Evolutionary conservation across 2,888 invertebrate genomes (phyloP).

Genomic region (Corbicula japonica): DNA sequence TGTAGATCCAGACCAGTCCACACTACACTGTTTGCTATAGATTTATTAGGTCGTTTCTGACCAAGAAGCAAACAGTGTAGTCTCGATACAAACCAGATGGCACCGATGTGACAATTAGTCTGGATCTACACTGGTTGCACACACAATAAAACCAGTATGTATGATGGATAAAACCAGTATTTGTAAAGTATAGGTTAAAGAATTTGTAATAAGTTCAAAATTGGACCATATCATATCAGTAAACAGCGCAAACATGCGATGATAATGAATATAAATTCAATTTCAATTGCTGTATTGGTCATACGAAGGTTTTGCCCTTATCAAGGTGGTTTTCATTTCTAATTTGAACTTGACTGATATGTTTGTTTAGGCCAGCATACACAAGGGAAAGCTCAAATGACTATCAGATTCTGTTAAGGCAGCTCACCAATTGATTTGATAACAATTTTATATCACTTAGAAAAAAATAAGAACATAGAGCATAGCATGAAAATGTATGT

Average conservation of each 20-base stretch:
- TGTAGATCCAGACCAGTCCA: too few relatives aligned
- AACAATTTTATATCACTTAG: slow-evolving; percentile 2
- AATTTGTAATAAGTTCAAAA: slow-evolving; percentile 14
- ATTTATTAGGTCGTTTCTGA: too few relatives aligned
- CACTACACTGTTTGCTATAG: too few relatives aligned
- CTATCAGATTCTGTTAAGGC: slow-evolving; percentile 18
- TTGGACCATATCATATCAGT: slow-evolving; percentile 17
- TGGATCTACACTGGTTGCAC: too few relatives aligned
- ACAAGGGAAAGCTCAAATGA: slow-evolving; percentile 12
- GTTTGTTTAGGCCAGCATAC: slow-evolving; percentile 48
- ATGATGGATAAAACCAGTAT: too few relatives aligned
- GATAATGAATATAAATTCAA: slow-evolving; percentile 36
- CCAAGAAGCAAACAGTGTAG: too few relatives aligned
- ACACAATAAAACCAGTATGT: too few relatives aligned
- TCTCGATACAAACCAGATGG: too few relatives aligned
- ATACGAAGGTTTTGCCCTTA: slow-evolving; percentile 34
- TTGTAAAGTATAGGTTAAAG: too few relatives aligned
- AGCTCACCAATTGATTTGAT: too few relatives aligned
- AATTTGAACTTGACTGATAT: slow-evolving; percentile 60
- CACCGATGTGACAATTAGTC: too few relatives aligned
- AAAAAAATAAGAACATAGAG: slow-evolving; percentile 10
- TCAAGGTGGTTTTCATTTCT: slow-evolving; percentile 45
- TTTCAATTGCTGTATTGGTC: slow-evolving; percentile 47
- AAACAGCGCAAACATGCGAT: slow-evolving; percentile 25
- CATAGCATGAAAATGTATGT: too few relatives aligned